These are phyloP conservation scores for Amphiduros pacificus DNA, from an alignment of 2,888 invertebrate species.

Conservation along the genomic window DNA sequence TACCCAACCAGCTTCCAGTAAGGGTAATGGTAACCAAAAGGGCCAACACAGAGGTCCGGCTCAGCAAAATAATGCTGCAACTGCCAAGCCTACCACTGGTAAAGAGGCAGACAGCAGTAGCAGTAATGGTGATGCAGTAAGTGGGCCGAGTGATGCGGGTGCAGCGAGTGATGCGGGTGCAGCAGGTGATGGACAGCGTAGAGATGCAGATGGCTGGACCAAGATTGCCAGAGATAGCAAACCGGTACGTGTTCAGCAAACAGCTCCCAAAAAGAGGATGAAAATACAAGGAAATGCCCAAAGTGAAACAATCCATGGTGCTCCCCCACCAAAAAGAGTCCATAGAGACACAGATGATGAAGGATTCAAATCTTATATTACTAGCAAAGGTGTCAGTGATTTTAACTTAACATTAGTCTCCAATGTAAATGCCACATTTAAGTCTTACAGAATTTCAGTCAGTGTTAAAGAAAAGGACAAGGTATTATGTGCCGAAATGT, in stretches of 20 bases:
- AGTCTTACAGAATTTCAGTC: neutral
- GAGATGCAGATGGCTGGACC: too few relatives aligned
- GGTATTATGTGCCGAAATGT: neutral
- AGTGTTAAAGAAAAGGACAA: neutral
- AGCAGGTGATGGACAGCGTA: neutral
- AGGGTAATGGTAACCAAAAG: too few relatives aligned
- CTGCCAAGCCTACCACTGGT: too few relatives aligned
- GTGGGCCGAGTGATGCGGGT: neutral
- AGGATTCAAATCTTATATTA: neutral
- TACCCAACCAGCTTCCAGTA: too few relatives aligned
- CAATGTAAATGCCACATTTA: neutral
- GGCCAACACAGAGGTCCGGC: too few relatives aligned
- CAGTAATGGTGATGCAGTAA: neutral
- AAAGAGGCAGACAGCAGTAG: too few relatives aligned
- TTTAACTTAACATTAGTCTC: neutral
- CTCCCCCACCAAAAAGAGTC: neutral
- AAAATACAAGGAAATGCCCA: neutral
- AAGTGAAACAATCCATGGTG: neutral
- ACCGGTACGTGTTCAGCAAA: too few relatives aligned
- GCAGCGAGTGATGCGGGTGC: neutral
- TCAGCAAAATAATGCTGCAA: too few relatives aligned
- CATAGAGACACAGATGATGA: neutral
- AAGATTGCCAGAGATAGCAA: too few relatives aligned
- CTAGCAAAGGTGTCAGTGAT: neutral
- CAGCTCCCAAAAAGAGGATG: too few relatives aligned